Evolutionary conservation across 2,888 invertebrate species (phyloP), one percentile per base, ranked within the genome.

Genomic region (Serripes groenlandicus): DNA sequence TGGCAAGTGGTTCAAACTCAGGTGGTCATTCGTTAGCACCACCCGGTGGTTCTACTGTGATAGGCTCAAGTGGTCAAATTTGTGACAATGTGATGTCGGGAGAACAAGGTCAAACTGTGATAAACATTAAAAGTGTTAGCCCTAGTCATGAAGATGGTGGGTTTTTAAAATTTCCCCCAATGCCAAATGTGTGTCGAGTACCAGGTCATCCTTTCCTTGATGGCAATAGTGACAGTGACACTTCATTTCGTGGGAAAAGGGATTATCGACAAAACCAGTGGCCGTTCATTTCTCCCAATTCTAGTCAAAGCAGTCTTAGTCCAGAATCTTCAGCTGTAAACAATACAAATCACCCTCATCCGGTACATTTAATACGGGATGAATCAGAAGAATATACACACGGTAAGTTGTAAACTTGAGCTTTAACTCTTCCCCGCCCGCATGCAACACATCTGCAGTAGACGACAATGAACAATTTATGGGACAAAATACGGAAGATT

Each of bases 261-360:
- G 89, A 88, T 64, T 85, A 83, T 62, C 78, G 85, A 28, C 85
- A 83, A 49, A 70, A 81, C 69, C 78, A 81, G 30, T 68, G 42
- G 21, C 83, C 86, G 28, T 78, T 84, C 58, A 75, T 85, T 42
- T 91, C 92, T 3, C 90, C 91, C n/a, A 88, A 90, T 26, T 90
- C 92, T 88, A 92, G 91, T 89, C 91, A 89, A 52, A 91, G 91
- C 86, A 91, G 91, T 80, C 71, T 90, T 34, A 89, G 89, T 87
- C 90, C 90, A 0, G 90, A 90, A 69, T 87, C 90, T 3, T 88
- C 90, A n/a, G 71, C 86, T 11, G 89, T 79, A 23, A 28, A 75
- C 32, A 42, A 15, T 37, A 66, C 0, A 15, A 37, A 42, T 66
- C 75, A 64, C 56, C 60, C 58, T 26, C 75, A 87, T 62, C 86